These are phyloP conservation scores for Sipha flava DNA, from an alignment of 1,140 invertebrate species.

Conservation along the genomic window DNA sequence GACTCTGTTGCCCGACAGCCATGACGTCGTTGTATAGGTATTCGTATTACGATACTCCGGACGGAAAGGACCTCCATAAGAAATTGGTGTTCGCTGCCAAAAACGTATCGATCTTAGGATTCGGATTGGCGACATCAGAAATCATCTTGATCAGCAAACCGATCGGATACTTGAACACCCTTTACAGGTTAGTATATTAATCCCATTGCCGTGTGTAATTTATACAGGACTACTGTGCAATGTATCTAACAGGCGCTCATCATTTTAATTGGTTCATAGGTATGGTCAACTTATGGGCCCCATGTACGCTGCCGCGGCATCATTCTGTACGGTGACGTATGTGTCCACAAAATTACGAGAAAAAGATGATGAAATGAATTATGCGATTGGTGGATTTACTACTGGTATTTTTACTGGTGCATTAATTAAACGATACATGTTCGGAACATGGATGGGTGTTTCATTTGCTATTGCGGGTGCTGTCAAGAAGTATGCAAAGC, in stretches of 20 bases:
- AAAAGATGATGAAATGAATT: constrained; percentile 53
- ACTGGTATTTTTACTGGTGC: constrained; percentile 52
- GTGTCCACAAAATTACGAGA: constrained; percentile 50
- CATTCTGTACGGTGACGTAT: constrained; percentile 44
- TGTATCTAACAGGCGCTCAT: no score
- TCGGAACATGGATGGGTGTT: constrained; percentile 39
- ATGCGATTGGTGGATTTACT: constrained; percentile 47
- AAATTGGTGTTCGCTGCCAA: constrained; percentile 55
- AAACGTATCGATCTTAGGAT: constrained; percentile 47
- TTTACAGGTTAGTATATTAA: constrained; percentile 42
- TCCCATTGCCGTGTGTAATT: no score
- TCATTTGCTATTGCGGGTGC: constrained; percentile 46
- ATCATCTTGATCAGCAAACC: constrained; percentile 51
- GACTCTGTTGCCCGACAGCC: no score
- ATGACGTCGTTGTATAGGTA: constrained; percentile 38
- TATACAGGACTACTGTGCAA: no score
- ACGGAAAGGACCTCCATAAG: constrained; percentile 55
- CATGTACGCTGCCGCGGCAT: constrained; percentile 51
- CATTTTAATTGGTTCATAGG: constrained; percentile 33
- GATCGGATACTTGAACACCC: constrained; percentile 46
- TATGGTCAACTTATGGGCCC: constrained; percentile 51
- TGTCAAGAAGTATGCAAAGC: constrained; percentile 51
- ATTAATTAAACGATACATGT: constrained; percentile 44
- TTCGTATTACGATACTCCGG: constrained; percentile 60
- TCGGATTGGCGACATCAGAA: constrained; percentile 49